Percentiles rank a stretch among this genome's conserved stretches.
These are phyloP conservation scores for Platypus cylindrus DNA, from an alignment of 2,888 invertebrate species.

Conservation along the genomic window DNA sequence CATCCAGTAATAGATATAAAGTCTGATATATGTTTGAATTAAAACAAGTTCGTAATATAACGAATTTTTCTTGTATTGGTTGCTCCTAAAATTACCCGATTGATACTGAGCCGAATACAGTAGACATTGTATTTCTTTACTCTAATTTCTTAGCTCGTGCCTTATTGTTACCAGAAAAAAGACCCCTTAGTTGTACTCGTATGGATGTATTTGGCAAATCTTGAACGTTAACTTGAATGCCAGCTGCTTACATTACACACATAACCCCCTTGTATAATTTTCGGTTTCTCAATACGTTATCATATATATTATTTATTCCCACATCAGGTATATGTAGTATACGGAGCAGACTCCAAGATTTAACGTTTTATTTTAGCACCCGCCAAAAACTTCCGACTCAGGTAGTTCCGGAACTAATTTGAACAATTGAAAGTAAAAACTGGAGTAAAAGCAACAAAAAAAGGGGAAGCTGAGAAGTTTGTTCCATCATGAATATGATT, in stretches of 20 bases:
- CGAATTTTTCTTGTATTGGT: conserved; percentile 10
- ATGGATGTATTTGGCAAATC: too few relatives aligned
- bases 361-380: conserved; percentile 18
- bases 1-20: background rate
- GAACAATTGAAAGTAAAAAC: conserved; percentile 16
- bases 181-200: conserved; percentile 16
- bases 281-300: conserved; percentile 18
- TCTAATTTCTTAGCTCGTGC: conserved; percentile 21
- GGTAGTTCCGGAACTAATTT: conserved; percentile 18
- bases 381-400: conserved; percentile 18
- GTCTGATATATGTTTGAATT: conserved; percentile 10
- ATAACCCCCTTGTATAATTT: conserved; percentile 21
- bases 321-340: conserved; percentile 13
- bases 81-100: conserved; percentile 14
- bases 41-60: too few relatives aligned
- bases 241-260: conserved; percentile 17
- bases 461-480: conserved; percentile 15
- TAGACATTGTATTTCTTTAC: conserved; percentile 19
- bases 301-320: conserved; percentile 16
- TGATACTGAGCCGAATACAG: conserved; percentile 17
- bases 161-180: conserved; percentile 18
- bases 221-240: conserved; percentile 19
- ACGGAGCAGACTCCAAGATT: conserved; percentile 10
- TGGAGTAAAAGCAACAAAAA: conserved; percentile 11
- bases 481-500: conserved; percentile 13